Percentiles rank a stretch among this genome's conserved stretches.
Conservation (phyloP, 2,113 vertebrate species). For the Emydura subglobosa region DNA sequence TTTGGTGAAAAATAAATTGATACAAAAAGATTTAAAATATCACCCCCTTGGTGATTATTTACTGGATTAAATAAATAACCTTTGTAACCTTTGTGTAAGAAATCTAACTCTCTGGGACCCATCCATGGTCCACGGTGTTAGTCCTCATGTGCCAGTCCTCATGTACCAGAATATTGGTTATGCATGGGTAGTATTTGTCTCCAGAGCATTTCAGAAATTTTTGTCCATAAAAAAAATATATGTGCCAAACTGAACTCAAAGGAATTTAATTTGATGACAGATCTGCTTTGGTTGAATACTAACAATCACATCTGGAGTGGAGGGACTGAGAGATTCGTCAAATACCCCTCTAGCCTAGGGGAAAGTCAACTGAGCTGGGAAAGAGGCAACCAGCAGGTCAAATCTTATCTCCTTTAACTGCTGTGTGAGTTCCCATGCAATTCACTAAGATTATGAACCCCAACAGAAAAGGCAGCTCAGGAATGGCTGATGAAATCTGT, state of each 20-base stretch:
- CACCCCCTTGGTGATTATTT: not conserved
- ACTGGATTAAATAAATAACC: not conserved
- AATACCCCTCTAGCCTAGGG: not conserved
- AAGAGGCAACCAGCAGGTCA: not conserved
- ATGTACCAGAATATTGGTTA: not conserved
- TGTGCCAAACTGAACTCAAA: not conserved
- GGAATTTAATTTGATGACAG: slow-evolving; percentile 9
- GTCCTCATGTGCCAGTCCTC: not conserved
- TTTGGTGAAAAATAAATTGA: not conserved
- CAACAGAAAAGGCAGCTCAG: not conserved
- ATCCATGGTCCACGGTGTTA: not conserved
- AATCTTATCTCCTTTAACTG: not conserved
- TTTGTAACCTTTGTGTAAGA: not conserved
- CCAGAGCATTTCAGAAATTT: not conserved
- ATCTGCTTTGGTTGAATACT: not conserved
- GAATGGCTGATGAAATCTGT: not conserved
- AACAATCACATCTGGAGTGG: not conserved
- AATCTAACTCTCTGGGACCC: not conserved
- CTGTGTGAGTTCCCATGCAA: not conserved
- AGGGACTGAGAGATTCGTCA: not conserved
- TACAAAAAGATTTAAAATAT: not conserved
- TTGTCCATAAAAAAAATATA: not conserved
- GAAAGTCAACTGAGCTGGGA: not conserved
- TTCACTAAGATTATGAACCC: slow-evolving; percentile 5
- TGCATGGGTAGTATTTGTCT: not conserved